Conservation (phyloP, 1,140 invertebrate species). For the Mylabris phalerata region DNA sequence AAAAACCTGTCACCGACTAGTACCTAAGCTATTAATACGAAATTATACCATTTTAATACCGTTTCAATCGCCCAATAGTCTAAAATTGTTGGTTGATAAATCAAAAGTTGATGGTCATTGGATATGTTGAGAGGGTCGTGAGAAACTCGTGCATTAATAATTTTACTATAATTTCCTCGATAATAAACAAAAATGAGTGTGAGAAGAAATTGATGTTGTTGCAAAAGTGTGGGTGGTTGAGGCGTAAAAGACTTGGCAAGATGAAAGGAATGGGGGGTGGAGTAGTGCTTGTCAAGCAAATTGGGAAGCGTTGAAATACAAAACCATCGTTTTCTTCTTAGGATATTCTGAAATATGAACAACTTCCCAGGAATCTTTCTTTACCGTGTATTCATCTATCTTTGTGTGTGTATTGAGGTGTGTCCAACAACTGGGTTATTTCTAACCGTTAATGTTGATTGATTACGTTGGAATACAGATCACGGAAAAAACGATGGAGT, state of each 20-base stretch:
- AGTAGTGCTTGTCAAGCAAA: conserved; percentile 25
- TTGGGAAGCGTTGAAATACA: conserved; percentile 28
- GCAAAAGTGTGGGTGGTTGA: neutral
- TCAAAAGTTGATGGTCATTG: too few relatives aligned
- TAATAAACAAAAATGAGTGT: conserved; percentile 22
- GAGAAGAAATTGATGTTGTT: conserved; percentile 5
- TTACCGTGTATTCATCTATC: neutral
- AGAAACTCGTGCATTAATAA: conserved; percentile 11
- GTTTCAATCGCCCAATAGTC: too few relatives aligned
- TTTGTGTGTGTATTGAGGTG: neutral
- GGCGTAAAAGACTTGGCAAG: conserved; percentile 12
- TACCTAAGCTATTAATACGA: too few relatives aligned
- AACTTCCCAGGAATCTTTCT: neutral
- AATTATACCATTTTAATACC: too few relatives aligned
- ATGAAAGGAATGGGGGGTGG: conserved; percentile 24
- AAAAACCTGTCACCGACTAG: too few relatives aligned
- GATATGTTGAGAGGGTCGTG: neutral
- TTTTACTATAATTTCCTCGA: conserved; percentile 22
- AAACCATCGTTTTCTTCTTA: neutral
- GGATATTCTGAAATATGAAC: conserved; percentile 21
- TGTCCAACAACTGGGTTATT: neutral
- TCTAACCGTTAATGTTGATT: neutral
- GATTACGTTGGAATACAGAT: neutral
- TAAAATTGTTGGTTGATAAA: too few relatives aligned
- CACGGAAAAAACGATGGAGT: neutral